These are phyloP conservation scores for Colaptes auratus DNA, from an alignment of 2,113 vertebrate genomes.

Conservation along the genomic window DNA sequence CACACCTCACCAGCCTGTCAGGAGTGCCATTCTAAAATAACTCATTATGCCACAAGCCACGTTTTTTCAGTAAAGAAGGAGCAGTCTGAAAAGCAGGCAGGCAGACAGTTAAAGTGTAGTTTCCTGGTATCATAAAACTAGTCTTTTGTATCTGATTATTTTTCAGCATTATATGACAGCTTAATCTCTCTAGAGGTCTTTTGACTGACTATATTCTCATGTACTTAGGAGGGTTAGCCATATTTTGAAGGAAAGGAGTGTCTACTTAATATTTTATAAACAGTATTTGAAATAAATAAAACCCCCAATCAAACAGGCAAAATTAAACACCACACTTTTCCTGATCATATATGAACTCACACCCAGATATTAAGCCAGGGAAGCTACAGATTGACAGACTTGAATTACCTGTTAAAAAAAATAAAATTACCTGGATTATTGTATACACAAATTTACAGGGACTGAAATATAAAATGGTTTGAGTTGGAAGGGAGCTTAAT, in stretches of 20 bases:
- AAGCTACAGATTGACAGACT: neutral
- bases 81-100: neutral
- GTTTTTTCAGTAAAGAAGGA: neutral
- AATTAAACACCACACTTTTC: neutral
- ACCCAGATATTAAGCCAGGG: neutral
- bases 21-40: neutral
- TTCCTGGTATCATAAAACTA: neutral
- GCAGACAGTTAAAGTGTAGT: neutral
- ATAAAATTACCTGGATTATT: neutral
- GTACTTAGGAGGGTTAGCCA: neutral
- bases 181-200: neutral
- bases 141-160: neutral
- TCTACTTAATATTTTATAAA: neutral
- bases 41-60: neutral
- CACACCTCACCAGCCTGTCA: too few relatives aligned
- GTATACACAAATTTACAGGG: neutral
- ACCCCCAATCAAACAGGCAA: too few relatives aligned
- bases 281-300: neutral
- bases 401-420: neutral
- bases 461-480: neutral
- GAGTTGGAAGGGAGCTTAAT: neutral
- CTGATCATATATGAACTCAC: neutral
- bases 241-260: neutral
- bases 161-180: neutral
- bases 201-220: neutral